A percentile compares a stretch with the other conserved stretches of the same genome.
phyloP scores from a whole-genome alignment of 2,797 vertebrate genomes.

The Falco cherrug region DNA sequence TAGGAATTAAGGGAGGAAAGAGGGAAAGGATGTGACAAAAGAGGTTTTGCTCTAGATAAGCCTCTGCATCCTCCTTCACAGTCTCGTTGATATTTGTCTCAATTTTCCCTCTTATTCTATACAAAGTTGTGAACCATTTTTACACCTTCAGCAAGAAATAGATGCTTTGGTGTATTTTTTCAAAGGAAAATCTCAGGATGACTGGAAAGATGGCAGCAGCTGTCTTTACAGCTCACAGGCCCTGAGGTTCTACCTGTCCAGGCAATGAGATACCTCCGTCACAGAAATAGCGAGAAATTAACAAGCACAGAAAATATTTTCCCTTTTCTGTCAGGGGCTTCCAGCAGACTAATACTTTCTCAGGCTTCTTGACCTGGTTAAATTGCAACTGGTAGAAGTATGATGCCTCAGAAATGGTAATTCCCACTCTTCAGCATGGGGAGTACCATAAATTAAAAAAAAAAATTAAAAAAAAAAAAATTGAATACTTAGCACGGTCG shows the following conservation, averaged over 20 bases:
- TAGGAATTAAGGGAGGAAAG: background rate
- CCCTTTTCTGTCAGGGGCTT: background rate
- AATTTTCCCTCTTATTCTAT: background rate
- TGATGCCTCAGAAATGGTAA: background rate
- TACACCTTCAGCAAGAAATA: background rate
- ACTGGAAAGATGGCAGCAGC: background rate
- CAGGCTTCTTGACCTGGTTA: background rate
- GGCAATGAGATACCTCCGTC: background rate
- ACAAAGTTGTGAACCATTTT: background rate
- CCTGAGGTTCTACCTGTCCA: background rate
- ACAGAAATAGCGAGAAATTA: background rate
- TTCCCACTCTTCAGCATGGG: background rate
- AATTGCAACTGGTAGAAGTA: background rate
- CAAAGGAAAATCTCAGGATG: background rate
- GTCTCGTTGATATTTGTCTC: background rate
- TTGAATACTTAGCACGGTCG: background rate
- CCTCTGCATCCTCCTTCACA: slow-evolving; percentile 5
- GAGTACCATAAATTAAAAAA: background rate
- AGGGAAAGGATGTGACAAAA: background rate
- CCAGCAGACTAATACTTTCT: background rate
- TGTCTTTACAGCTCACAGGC: background rate
- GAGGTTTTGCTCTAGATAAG: background rate
- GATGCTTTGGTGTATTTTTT: background rate
- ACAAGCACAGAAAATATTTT: background rate
- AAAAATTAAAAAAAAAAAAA: no score